A percentile compares a stretch with the other conserved stretches of the same genome.
Conservation (phyloP, 2,113 vertebrate species). For the Condylura cristata region DNA sequence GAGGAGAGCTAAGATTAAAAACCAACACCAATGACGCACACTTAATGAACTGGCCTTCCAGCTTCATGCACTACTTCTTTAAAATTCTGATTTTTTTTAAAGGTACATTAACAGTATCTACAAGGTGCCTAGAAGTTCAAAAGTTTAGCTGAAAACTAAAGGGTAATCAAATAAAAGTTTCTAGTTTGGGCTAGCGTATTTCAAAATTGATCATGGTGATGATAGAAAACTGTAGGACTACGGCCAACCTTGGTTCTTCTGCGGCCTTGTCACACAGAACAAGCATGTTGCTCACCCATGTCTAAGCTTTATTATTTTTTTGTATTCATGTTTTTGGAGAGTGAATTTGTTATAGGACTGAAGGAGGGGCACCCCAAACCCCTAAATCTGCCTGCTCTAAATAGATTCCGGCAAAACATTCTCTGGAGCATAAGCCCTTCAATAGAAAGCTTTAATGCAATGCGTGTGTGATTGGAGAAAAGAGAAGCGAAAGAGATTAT, state of each 20-base stretch:
- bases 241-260: background rate
- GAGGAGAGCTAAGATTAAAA: slow-evolving; percentile 60
- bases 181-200: background rate
- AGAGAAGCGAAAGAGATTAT: too few relatives aligned
- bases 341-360: background rate
- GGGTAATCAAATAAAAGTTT: background rate
- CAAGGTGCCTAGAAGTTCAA: background rate
- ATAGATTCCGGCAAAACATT: too few relatives aligned
- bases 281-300: background rate
- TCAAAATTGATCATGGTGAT: background rate
- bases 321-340: background rate
- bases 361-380: too few relatives aligned
- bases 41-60: slow-evolving; percentile 40
- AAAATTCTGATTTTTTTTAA: slow-evolving; percentile 9
- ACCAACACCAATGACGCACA: slow-evolving; percentile 21
- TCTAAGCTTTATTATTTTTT: background rate
- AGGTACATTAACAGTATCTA: background rate
- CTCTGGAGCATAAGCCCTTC: too few relatives aligned
- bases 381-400: too few relatives aligned
- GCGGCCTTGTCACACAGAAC: background rate
- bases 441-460: too few relatives aligned
- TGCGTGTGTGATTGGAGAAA: too few relatives aligned
- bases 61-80: slow-evolving; percentile 23
- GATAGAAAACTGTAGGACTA: background rate
- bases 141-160: slow-evolving; percentile 12